Base-by-base conservation (phyloP, 2,888 invertebrate genomes). In the Patella caerulea region DNA sequence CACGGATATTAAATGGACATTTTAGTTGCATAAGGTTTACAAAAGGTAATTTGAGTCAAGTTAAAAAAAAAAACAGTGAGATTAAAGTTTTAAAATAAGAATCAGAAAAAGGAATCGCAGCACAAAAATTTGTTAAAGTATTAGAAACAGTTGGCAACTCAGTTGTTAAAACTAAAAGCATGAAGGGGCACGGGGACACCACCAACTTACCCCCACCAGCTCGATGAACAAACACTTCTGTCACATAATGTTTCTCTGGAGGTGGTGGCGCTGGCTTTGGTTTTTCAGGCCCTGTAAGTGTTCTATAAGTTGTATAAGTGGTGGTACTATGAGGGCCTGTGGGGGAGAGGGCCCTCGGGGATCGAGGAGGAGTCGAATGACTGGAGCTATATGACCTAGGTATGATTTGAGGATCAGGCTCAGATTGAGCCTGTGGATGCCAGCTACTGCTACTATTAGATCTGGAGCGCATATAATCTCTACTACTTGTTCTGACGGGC, bases 241-340 rank as follows among this genome's bases (percentile, higher is more conserved):
- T 88, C 79, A 88, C 86, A 83, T 88, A 88, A 81, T 87, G 87
- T 59, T 87, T 86, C 77, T 88, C 86, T 65, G 86, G 83, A 75
- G 81, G 80, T 17, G 78, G 78, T 72, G 82, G 79, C 59, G 76
- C 82, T 77, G 73, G 83, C 56, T 74, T 79, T 72, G 81, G 81
- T 59, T 79, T 34, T 76, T 79, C 59, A 76, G 78, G 71, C 73
- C 9, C 19, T 19, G 19, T 52, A 52, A 77, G 19, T 14, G 59
- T 34, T 52, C 72, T 69, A 71, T 59, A 56, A 19, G 77, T 73
- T 72, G 19, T 72, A 19, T 72, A 72, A 78, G 78, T 15, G 56
- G 73, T 59, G 55, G 56, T 24, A 56, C 73, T 71, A 52, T 56
- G 55, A 29, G 53, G 15, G 71, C 65, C 65, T 29, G 70, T 74